phyloP scores from a whole-genome alignment of 2,888 invertebrate species.

The Asteroscopus sphinx region DNA sequence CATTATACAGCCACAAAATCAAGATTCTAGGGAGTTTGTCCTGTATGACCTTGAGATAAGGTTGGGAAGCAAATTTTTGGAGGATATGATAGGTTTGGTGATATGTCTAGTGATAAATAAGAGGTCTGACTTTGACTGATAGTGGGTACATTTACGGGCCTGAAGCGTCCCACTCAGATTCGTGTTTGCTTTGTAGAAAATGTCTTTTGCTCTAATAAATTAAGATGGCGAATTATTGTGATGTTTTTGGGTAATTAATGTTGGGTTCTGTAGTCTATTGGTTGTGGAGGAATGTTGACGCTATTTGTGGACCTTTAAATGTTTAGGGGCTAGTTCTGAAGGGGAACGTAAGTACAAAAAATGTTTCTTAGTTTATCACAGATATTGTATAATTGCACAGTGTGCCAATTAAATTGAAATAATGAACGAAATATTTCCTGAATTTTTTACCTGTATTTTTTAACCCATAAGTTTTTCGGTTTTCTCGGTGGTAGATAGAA shows the following conservation, averaged over 20 bases:
- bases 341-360: too few relatives aligned
- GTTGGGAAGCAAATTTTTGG: conserved; percentile 11
- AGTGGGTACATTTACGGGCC: conserved; percentile 70
- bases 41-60: conserved; percentile 26
- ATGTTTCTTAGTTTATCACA: too few relatives aligned
- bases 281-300: conserved; percentile 9
- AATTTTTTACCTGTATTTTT: too few relatives aligned
- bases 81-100: conserved; percentile 17
- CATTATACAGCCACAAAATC: neutral
- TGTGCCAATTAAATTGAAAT: neutral
- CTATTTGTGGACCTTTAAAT: conserved; percentile 13
- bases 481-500: too few relatives aligned
- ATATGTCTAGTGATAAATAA: conserved; percentile 79
- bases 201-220: conserved; percentile 70
- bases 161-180: conserved; percentile 71
- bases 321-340: neutral
- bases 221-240: conserved; percentile 64
- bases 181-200: conserved; percentile 73
- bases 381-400: neutral
- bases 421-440: neutral
- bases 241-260: conserved; percentile 63
- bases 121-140: conserved; percentile 83
- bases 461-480: too few relatives aligned
- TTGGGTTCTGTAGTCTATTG: conserved; percentile 22
- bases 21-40: conserved; percentile 20